Base-by-base conservation (phyloP, 2,888 invertebrate genomes). In the Actias luna region DNA sequence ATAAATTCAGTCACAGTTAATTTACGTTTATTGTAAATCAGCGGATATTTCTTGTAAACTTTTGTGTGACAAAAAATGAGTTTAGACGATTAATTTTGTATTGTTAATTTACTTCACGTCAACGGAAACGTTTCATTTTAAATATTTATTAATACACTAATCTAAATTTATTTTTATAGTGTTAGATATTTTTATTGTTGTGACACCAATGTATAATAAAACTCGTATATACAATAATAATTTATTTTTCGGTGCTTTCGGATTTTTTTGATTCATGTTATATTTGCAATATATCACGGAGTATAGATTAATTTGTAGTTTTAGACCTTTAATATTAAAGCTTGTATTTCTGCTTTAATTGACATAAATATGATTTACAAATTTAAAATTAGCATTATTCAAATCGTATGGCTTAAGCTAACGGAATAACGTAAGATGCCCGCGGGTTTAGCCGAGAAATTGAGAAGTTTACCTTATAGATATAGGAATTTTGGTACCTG, bases 111-210 rank as follows among this genome's bases (percentile, higher is more conserved):
- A 29, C n/a, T 55, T 29, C 18, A 22, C 7, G 55, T 55, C 29
- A 5, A 55, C 55, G 55, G 10, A 55, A 55, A 55, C 29, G 55
- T 29, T 55, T 55, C 7, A 25, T 2, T 29, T 55, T 55, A 29
- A 55, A 55, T 55, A 55, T 55, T 55, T 55, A 55, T 55, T 29
- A 29, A 55, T 55, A 55, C 29, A 55, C 29, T 55, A 55, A 55
- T 55, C 55, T 29, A n/a, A 29, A 55, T 55, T 55, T 55, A 42
- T 42, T 42, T 18, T 42, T 42, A 55, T 55, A 29, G n/a, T 27
- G 55, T n/a, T 55, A n/a, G n/a, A n/a, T n/a, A 25, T 55, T 55
- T 55, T 55, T 55, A 29, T 5, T 29, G 29, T 55, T n/a, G 7
- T 29, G 55, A 29, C 55, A 55, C 29, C 5, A 22, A 29, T 55